Evolutionary conservation across 2,888 invertebrate species (phyloP), one percentile per base, ranked within the genome.

Genomic region (Polylopha cassiicola): DNA sequence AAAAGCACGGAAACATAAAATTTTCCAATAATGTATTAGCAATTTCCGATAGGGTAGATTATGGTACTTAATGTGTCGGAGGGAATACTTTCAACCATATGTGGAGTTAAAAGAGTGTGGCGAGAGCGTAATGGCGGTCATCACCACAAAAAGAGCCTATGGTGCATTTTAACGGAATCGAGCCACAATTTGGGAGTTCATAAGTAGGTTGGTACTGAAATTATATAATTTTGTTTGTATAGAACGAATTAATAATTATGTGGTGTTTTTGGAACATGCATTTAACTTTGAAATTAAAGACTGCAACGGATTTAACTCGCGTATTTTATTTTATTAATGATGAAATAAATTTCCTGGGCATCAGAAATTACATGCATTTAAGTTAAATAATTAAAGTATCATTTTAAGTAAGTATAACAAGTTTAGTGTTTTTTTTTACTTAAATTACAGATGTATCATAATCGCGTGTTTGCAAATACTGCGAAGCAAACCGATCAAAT

Each of bases 1-100:
- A 76, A 76, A 76, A 72, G 59, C 59, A 64, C 61, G 66, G 65
- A 68, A 76, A 70, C 67, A 74, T 73, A 70, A 75, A 77, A 73
- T 59, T 66, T 62, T 63, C 58, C 60, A 63, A 65, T 66, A 68
- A 75, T 69, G 66, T 74, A 73, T 67, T 66, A 73, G 69, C 65
- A 71, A 73, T 76, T 70, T 72, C 67, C 70, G 62, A 65, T 67
- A 67, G 61, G 57, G 58, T 55, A 51, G 54, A 55, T 62, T 61
- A 60, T 53, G 53, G 43, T 51, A 48, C 46, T 51, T 51, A 49
- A 49, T 48, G 47, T 47, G 44, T 37, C 31, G 36, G 30, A 29
- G 22, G 32, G 39, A 37, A 38, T 31, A 36, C 37, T 51, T 49
- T 45, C 16, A 31, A 22, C 16, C 32, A 23, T 21, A 21, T 24